Percentiles rank a stretch among this genome's conserved stretches.
These are phyloP conservation scores for Hemiprocne comata DNA, from an alignment of 2,113 vertebrate species.

Conservation along the genomic window DNA sequence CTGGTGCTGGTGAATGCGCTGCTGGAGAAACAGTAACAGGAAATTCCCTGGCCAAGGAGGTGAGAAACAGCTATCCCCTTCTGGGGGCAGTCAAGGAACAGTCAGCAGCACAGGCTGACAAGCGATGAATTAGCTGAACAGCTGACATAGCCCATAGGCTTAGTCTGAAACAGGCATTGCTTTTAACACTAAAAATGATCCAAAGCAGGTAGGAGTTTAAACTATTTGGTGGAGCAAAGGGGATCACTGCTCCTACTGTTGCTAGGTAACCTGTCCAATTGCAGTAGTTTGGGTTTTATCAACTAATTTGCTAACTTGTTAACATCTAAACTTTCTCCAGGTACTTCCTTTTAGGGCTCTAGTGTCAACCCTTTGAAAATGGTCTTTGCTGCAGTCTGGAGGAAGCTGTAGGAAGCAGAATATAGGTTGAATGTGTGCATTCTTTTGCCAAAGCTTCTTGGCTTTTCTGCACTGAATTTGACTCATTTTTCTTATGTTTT, in stretches of 20 bases:
- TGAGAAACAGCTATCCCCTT: background rate
- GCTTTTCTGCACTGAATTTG: constrained; percentile 12
- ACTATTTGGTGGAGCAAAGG: background rate
- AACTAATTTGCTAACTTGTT: background rate
- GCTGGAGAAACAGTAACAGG: background rate
- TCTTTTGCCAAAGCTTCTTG: constrained; percentile 40
- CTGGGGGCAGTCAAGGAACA: background rate
- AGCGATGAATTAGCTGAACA: background rate
- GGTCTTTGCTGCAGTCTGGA: background rate
- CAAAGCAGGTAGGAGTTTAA: background rate
- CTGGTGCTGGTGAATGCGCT: background rate
- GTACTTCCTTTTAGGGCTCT: background rate
- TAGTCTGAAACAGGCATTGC: background rate
- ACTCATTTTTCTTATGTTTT: constrained; percentile 44
- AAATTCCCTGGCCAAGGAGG: background rate
- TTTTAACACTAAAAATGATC: background rate
- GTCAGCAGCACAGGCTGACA: background rate
- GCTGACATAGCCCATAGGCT: background rate
- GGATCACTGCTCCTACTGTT: background rate
- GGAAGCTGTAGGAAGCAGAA: background rate
- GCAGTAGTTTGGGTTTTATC: background rate
- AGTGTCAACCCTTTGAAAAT: background rate
- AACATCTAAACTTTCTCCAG: background rate
- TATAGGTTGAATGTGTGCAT: background rate
- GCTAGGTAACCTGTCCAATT: background rate